Base-by-base conservation (phyloP, 2,113 vertebrate genomes). In the Phyllostomus hastatus region DNA sequence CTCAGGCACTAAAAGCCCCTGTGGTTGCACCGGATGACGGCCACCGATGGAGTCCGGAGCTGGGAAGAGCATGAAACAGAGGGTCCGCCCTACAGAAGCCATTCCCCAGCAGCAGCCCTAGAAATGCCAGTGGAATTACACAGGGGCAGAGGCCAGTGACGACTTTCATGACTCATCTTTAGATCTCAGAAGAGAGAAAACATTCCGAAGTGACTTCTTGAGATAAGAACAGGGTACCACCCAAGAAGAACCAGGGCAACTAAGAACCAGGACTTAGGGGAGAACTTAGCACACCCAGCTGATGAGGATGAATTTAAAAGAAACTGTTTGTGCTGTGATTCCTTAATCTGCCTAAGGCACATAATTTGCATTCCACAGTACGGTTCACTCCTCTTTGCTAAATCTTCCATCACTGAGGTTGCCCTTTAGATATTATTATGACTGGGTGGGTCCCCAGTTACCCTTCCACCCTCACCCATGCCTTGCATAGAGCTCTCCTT, bases 321-420 rank as follows among this genome's bases (percentile, higher is more conserved):
- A 46, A 52, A n/a, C 31, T 10, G n/a, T 46, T 4, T 0, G 84
- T 9, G 4, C 10, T 7, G 5, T 1, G 83, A 11, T 3, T 61
- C 66, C 43, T 26, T 28, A 3, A 24, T 4, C 4, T 0, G 28
- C 31, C 38, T 0, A 43, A 41, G 15, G 35, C 24, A 22, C 31
- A 0, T 9, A 28, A 43, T n/a, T 33, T 20, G n/a, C 83, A 26
- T n/a, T 52, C 41, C 57, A 6, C 17, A 4, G 33, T 8, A 31
- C 10, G 20, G 17, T 64, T 28, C 83, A 28, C 70, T 61, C 59
- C 38, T 38, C 80, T 73, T 67, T n/a, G 31, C 67, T 22, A n/a
- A 84, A n/a, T 8, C 69, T 54, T 41, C 33, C 5, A 0, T 69
- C 46, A 14, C 7, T 26, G 28, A 31, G 43, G 24, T 16, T 35